Percentiles rank a stretch among this genome's conserved stretches.
phyloP scores from a whole-genome alignment of 1,140 invertebrate genomes.

The Caenorhabditis inopinata region DNA sequence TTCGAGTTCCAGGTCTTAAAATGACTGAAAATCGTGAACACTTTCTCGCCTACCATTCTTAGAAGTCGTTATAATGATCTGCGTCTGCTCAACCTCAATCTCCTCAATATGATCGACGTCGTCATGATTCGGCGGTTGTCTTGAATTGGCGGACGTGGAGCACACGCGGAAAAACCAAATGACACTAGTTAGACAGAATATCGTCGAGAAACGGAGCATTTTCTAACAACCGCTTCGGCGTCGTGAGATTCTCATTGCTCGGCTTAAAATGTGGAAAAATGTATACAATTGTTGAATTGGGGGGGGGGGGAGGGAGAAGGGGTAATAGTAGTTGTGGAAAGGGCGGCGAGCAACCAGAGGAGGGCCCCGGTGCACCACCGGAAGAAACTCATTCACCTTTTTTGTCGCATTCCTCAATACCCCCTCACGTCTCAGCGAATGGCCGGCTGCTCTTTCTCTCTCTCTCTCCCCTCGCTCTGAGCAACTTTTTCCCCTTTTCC shows the following conservation, averaged over 20 bases:
- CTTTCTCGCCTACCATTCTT: constrained; percentile 42
- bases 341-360: not conserved
- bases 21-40: not conserved
- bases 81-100: constrained; percentile 57
- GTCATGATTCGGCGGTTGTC: not conserved
- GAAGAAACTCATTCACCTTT: constrained; percentile 39
- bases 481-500: not conserved
- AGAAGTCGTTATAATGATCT: constrained; percentile 55
- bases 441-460: too few relatives aligned
- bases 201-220: too few relatives aligned
- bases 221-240: too few relatives aligned
- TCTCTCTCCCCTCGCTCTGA: not conserved
- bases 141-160: too few relatives aligned
- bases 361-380: constrained; percentile 20
- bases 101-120: constrained; percentile 53
- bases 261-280: not conserved
- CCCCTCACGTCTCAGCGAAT: too few relatives aligned
- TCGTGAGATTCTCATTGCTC: too few relatives aligned
- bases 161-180: too few relatives aligned
- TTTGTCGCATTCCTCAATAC: not conserved
- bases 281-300: constrained; percentile 22
- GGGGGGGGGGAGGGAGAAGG: not conserved
- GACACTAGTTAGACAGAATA: too few relatives aligned
- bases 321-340: not conserved
- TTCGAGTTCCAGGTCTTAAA: too few relatives aligned